Conservation (phyloP, 2,113 vertebrate species). For the Eulacestoma nigropectus region DNA sequence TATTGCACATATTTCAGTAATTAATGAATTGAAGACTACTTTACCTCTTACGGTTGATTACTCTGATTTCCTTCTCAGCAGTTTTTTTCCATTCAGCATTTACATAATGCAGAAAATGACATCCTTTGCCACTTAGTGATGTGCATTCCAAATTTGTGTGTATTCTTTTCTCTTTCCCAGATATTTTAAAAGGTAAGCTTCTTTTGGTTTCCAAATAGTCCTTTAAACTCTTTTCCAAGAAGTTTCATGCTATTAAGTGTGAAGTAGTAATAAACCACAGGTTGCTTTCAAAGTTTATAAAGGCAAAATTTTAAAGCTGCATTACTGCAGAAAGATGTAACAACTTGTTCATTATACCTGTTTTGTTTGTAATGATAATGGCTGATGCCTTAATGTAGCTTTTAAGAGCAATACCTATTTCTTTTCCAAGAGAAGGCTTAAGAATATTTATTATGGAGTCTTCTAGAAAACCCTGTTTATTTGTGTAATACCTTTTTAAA, state of each 20-base stretch:
- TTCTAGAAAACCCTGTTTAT: background rate
- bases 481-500: slow-evolving; percentile 34
- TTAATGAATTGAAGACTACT: background rate
- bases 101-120: background rate
- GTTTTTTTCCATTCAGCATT: background rate
- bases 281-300: background rate
- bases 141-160: background rate
- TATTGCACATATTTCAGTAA: background rate
- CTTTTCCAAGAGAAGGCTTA: background rate
- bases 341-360: background rate
- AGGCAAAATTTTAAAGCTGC: background rate
- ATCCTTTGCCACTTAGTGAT: background rate
- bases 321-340: background rate
- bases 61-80: background rate
- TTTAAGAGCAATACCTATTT: background rate
- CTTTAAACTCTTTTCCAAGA: background rate
- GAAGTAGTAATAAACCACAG: background rate
- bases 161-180: background rate
- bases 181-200: background rate
- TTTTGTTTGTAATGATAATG: background rate
- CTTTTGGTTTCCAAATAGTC: background rate
- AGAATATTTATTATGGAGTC: background rate
- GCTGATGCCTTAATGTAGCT: background rate
- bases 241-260: background rate
- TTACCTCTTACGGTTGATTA: background rate